Evolutionary conservation across 2,888 invertebrate species (phyloP).

Genomic region (Cecidostiba fungosa): DNA sequence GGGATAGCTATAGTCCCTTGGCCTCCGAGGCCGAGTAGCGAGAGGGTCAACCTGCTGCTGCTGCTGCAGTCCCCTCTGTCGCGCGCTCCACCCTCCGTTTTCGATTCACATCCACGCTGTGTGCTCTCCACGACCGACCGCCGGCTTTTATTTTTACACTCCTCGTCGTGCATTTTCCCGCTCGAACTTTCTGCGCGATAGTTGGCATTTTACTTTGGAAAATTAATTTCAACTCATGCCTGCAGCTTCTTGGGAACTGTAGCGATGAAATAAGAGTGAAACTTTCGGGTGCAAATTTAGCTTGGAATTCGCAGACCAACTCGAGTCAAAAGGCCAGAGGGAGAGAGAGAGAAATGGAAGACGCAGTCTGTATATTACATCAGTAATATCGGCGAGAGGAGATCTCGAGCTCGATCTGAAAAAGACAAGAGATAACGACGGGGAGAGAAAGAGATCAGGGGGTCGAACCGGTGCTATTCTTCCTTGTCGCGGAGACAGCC

Average conservation of each 20-base stretch:
- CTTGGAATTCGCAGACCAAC: conserved; percentile 18
- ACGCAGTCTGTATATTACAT: conserved; percentile 47
- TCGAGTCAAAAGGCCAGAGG: background rate
- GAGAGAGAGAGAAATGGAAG: background rate
- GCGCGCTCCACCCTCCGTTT: background rate
- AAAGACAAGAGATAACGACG: conserved; percentile 10
- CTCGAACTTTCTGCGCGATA: conserved; percentile 40
- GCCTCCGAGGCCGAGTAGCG: background rate
- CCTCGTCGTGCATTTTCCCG: background rate
- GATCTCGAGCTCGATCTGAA: conserved; percentile 29
- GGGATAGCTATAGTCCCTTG: background rate
- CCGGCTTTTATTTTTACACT: conserved; percentile 22
- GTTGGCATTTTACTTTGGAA: conserved; percentile 49
- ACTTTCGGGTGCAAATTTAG: conserved; percentile 48
- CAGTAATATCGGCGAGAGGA: conserved; percentile 46
- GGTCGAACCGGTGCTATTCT: background rate
- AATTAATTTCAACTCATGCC: conserved; percentile 51
- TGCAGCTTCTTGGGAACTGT: background rate
- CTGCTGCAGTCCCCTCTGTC: background rate
- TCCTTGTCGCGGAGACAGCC: background rate
- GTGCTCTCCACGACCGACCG: background rate
- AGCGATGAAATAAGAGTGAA: conserved; percentile 45
- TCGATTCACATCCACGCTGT: conserved; percentile 36
- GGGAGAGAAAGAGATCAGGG: background rate
- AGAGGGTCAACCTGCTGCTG: background rate